Evolutionary conservation across 1,140 invertebrate species (phyloP).

Genomic region (Ceratoteleas bidentatus): DNA sequence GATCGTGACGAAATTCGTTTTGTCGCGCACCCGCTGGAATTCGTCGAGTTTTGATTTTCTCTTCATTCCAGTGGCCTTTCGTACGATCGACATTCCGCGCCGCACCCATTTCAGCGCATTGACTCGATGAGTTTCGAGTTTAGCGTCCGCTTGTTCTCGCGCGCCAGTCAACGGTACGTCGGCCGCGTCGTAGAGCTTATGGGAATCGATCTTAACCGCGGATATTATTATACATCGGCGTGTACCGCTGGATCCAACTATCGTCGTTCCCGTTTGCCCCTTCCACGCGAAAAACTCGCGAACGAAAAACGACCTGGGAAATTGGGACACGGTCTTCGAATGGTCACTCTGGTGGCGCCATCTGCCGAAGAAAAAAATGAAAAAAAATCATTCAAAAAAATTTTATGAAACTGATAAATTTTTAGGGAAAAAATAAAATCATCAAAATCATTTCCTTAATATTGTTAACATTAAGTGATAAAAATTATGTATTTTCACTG

Average conservation of each 20-base stretch:
- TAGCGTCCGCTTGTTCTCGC: slow-evolving; percentile 65
- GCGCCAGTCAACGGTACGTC: slow-evolving; percentile 50
- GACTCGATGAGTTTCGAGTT: slow-evolving; percentile 74
- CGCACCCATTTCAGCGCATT: slow-evolving; percentile 78
- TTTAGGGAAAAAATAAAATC: too few relatives aligned
- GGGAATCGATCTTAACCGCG: slow-evolving; percentile 55
- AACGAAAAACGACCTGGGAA: slow-evolving; percentile 3
- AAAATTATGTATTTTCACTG: too few relatives aligned
- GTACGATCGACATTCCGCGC: slow-evolving; percentile 77
- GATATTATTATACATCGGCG: slow-evolving; percentile 37
- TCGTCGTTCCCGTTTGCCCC: slow-evolving; percentile 41
- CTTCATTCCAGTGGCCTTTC: slow-evolving; percentile 39
- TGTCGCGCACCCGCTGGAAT: slow-evolving; percentile 38
- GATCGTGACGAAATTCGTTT: slow-evolving; percentile 17
- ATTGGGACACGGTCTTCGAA: background rate
- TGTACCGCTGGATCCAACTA: slow-evolving; percentile 7
- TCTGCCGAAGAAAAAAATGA: too few relatives aligned
- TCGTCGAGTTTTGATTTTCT: slow-evolving; percentile 52
- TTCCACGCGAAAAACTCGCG: slow-evolving; percentile 1
- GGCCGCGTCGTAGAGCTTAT: slow-evolving; percentile 49
- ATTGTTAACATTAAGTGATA: too few relatives aligned
- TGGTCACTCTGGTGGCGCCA: too few relatives aligned
- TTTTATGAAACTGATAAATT: too few relatives aligned
- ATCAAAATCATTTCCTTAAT: too few relatives aligned
- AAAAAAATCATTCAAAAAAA: too few relatives aligned